Base-by-base conservation (phyloP, 1,140 invertebrate genomes). In the Drosophila kurseongensis region DNA sequence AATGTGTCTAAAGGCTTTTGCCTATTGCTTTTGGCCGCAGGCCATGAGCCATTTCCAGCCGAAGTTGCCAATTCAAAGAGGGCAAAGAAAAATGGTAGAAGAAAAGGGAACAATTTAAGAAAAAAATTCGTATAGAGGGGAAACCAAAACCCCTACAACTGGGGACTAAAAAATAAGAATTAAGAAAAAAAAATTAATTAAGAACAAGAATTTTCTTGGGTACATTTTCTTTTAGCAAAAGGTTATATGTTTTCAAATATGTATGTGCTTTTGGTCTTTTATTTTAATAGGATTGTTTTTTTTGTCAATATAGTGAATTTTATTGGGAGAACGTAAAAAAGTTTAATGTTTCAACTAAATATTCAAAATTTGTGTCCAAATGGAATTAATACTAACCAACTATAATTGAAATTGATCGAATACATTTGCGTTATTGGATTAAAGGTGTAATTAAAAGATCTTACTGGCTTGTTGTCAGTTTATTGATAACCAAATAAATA, bases 1-100 rank as follows among this genome's bases (percentile, higher is more conserved):
- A 86, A 82, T 86, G 52, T 65, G 48, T 56, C 41, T 58, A 60
- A 40, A 50, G 40, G 54, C 51, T 65, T 67, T 73, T 38, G 32
- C 59, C 4, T 57, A 45, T 14, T 50, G 47, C 62, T 61, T 73
- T 72, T 59, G 66, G 69, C 38, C 23, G 41, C 48, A 23, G 45
- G 57, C 60, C 32, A 27, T 44, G 47, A 44, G 27, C 42, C 42
- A 61, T 50, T 66, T 66, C 18, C 14, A 16, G 23, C 16, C 23
- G 51, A 40, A 55, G 54, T 57, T 47, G 62, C 57, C 62, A 66
- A 62, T 47, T 60, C 29, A 48, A 10, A 27, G 14, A 13, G 0
- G 36, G 14, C 14, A 16, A 65, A 6, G 14, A 13, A 29, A 48
- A 27, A 29, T 14, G 6, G 27, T n/a, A n/a, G 5, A 14, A 10